Percentiles rank a stretch among this genome's conserved stretches.
Evolutionary conservation across 2,888 invertebrate genomes (phyloP).

Genomic region (Drosophila mettleri): DNA sequence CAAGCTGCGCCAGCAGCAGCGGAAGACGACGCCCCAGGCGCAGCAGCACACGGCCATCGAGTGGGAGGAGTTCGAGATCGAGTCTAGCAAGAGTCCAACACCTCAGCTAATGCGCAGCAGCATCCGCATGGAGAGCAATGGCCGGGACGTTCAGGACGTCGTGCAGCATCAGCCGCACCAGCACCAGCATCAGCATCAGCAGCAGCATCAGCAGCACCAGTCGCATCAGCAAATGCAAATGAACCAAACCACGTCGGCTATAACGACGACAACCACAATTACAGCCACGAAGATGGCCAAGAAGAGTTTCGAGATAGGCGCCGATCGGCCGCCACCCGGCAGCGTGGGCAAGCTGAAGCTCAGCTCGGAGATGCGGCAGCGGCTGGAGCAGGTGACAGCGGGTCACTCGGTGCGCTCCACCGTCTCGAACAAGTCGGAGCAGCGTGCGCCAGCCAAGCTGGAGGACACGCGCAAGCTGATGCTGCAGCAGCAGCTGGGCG

Average conservation of each 20-base stretch:
- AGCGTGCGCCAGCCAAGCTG: constrained; percentile 91
- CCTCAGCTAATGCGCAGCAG: constrained; percentile 78
- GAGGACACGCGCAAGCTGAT: constrained; percentile 94
- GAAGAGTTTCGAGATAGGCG: constrained; percentile 92
- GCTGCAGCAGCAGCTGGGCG: constrained; percentile 93
- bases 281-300: constrained; percentile 71
- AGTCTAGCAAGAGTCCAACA: constrained; percentile 84
- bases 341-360: constrained; percentile 96
- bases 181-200: constrained; percentile 17
- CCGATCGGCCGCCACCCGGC: constrained; percentile 92
- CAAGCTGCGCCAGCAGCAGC: constrained; percentile 92
- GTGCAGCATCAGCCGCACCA: not conserved
- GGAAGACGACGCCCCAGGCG: constrained; percentile 91
- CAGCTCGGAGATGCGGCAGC: constrained; percentile 95
- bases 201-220: no score
- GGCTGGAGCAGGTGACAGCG: constrained; percentile 94
- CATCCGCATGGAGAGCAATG: constrained; percentile 73
- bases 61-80: constrained; percentile 95
- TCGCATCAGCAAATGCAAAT: constrained; percentile 12
- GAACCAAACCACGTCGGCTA: constrained; percentile 33
- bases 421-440: constrained; percentile 89
- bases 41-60: constrained; percentile 88
- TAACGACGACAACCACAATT: constrained; percentile 31
- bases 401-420: constrained; percentile 94
- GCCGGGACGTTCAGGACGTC: constrained; percentile 3